Evolutionary conservation across 2,888 invertebrate genomes (phyloP).

Genomic region (Himalopsyche japonica): DNA sequence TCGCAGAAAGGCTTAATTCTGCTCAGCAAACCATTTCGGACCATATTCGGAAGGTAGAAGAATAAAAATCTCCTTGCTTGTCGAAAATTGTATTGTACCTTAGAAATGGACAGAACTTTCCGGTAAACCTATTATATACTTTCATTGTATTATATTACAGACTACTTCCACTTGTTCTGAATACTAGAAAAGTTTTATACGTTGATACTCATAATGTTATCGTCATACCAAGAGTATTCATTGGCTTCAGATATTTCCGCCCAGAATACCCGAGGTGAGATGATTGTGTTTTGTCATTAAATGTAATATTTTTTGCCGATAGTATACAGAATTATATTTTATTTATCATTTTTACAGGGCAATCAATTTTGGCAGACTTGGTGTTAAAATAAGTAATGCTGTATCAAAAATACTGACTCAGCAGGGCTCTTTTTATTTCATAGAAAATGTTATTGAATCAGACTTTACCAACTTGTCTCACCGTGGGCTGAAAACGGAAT

Average conservation of each 20-base stretch:
- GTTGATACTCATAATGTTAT: conserved; percentile 11
- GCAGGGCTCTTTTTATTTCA: background rate
- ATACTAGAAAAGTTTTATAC: background rate
- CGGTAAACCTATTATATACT: too few relatives aligned
- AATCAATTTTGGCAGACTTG: conserved; percentile 28
- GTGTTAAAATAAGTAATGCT: conserved; percentile 22
- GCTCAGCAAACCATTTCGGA: too few relatives aligned
- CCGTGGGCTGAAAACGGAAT: background rate
- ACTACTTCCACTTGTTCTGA: background rate
- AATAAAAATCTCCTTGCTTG: too few relatives aligned
- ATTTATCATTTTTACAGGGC: conserved; percentile 25
- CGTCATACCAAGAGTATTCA: conserved; percentile 6
- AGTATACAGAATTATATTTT: background rate
- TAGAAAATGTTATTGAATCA: background rate
- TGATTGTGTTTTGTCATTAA: background rate
- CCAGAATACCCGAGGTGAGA: conserved; percentile 21
- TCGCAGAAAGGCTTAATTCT: too few relatives aligned
- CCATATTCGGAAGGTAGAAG: too few relatives aligned
- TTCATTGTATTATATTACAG: background rate
- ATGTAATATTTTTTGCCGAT: too few relatives aligned
- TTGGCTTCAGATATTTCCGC: conserved; percentile 12
- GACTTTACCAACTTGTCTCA: background rate
- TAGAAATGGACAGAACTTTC: too few relatives aligned
- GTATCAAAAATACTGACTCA: background rate
- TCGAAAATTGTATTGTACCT: too few relatives aligned